Base-by-base conservation (phyloP, 2,888 invertebrate genomes). In the Tetragonula carbonaria region DNA sequence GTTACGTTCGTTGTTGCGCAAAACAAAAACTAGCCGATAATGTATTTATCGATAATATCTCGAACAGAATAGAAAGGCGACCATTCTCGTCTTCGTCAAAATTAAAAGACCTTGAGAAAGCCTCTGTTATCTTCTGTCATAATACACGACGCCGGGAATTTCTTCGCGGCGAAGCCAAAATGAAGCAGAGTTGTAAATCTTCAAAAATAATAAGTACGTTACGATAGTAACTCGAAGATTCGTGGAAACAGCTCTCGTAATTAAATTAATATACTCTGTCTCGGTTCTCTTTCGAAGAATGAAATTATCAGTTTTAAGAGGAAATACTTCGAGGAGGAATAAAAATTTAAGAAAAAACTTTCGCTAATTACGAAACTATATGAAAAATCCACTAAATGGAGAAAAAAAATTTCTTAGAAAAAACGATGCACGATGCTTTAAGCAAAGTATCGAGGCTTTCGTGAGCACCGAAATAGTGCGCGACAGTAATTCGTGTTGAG, bases 1-100 rank as follows among this genome's bases (percentile, higher is more conserved):
- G 65, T 53, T 66, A 53, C 74, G 33, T 65, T 74, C 63, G 38
- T 63, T 66, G 51, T 62, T 38, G 23, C 38, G 63, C 13, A 45
- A 8, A 8, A 55, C 2, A 50, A 62, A 50, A 50, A 23, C 33
- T 33, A 74, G 38, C 18, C 14, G 51, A 16, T 5, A 28, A 50
- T 38, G 65, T 18, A 14, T 53, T 74, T 33, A 65, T 66, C 51
- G 38, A 38, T n/a, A n/a, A 23, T 63, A 63, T 63, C 51, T 50
- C 21, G 4, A n/a, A 21, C 13, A 28, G 50, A 50, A 51, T 62
- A 62, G 62, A 62, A 50, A 50, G 28, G 50, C 13, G 21, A 4
- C 14, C 14, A 8, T 33, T 13, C 11, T 18, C 66, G 38, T 4
- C n/a, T 1, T n/a, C 18, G n/a, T 11, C 28, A n/a, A 68, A 68